These are phyloP conservation scores for Todiramphus chloris DNA, from an alignment of 2,113 vertebrate genomes.

Conservation along the genomic window DNA sequence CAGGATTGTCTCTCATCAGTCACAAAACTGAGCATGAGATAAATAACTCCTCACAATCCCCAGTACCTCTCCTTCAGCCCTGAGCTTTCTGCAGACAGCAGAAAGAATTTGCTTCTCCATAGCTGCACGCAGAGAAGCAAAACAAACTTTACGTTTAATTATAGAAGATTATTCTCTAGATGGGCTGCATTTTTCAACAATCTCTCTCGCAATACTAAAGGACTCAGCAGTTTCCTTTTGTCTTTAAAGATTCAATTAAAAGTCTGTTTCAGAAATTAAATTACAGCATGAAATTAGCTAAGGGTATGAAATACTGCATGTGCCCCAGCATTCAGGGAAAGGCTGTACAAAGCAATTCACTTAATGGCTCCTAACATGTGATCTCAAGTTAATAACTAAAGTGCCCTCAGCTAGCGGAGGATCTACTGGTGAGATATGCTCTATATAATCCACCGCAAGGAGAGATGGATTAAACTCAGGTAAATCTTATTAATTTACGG, in stretches of 20 bases:
- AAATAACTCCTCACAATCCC: background rate
- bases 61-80: background rate
- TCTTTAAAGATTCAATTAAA: constrained; percentile 73
- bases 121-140: background rate
- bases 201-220: constrained; percentile 27
- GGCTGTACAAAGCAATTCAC: constrained; percentile 77
- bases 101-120: background rate
- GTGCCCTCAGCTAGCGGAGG: constrained; percentile 74
- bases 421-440: constrained; percentile 66
- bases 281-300: constrained; percentile 77
- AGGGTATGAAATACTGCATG: constrained; percentile 73
- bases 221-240: constrained; percentile 59
- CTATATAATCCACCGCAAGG: constrained; percentile 62
- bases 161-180: constrained; percentile 21
- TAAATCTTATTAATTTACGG: constrained; percentile 39
- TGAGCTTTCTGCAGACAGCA: background rate
- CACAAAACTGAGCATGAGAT: background rate
- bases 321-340: constrained; percentile 68
- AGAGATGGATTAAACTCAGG: constrained; percentile 45
- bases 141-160: constrained; percentile 53
- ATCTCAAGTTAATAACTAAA: constrained; percentile 79
- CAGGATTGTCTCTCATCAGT: background rate
- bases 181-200: constrained; percentile 48
- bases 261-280: constrained; percentile 77
- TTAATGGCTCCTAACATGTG: constrained; percentile 78